phyloP scores from a whole-genome alignment of 2,797 vertebrate genomes.

The Anguilla pacifica region DNA sequence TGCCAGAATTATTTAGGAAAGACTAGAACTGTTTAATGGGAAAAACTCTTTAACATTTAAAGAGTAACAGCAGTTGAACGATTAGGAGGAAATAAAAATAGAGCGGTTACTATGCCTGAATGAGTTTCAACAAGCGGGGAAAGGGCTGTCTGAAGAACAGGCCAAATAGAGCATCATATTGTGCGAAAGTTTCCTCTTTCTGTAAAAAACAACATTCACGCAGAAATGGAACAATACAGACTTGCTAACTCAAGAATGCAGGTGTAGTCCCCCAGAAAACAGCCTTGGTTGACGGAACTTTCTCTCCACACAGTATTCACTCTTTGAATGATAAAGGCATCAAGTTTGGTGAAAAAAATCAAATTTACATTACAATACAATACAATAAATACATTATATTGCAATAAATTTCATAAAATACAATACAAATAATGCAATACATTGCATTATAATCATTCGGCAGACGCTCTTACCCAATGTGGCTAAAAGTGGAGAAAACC shows the following conservation, averaged over 20 bases:
- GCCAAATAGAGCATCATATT: not conserved
- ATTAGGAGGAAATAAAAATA: not conserved
- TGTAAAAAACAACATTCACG: too few relatives aligned
- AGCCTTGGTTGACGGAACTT: not conserved
- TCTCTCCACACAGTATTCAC: not conserved
- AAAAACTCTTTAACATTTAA: not conserved
- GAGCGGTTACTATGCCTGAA: not conserved
- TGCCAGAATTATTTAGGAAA: conserved; percentile 3
- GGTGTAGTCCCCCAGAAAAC: not conserved
- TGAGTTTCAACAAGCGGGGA: not conserved
- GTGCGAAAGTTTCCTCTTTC: not conserved
- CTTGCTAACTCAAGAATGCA: not conserved
- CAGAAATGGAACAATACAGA: too few relatives aligned
- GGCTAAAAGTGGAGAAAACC: too few relatives aligned
- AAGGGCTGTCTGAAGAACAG: not conserved
- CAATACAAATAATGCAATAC: too few relatives aligned
- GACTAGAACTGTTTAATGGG: not conserved
- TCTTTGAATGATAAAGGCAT: not conserved
- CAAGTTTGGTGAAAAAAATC: not conserved
- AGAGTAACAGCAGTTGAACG: not conserved
- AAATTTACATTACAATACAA: not conserved
- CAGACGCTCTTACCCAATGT: too few relatives aligned
- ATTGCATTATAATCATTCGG: too few relatives aligned
- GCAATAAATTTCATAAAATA: too few relatives aligned
- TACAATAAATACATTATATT: too few relatives aligned